A percentile compares a stretch with the other conserved stretches of the same genome.
These are phyloP conservation scores for Bergia sp. DNA, from an alignment of 92 coral and sea anemone species.

Conservation along the genomic window DNA sequence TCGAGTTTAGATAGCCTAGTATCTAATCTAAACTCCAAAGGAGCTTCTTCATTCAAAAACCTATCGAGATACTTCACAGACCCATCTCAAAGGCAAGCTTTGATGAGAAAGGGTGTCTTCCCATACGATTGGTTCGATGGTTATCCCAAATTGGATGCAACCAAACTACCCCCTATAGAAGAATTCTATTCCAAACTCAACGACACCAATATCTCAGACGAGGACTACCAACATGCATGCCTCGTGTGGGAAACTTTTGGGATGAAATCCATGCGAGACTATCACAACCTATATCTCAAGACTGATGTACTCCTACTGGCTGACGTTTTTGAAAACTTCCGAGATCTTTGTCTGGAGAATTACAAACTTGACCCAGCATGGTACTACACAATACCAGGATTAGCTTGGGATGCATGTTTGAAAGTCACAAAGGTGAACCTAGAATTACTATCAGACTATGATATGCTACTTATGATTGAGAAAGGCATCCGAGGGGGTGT, in stretches of 20 bases:
- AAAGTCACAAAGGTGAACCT: slow-evolving; percentile 15
- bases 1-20: slow-evolving; percentile 50
- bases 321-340: slow-evolving; percentile 60
- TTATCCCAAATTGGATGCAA: background rate
- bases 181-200: slow-evolving; percentile 35
- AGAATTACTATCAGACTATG: too few species aligned
- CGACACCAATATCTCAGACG: slow-evolving; percentile 25
- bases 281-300: slow-evolving; percentile 59
- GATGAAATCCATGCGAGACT: slow-evolving; percentile 51
- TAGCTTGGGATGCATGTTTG: slow-evolving; percentile 62
- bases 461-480: too few species aligned
- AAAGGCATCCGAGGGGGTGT: too few species aligned
- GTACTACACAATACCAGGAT: slow-evolving; percentile 56
- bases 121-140: slow-evolving; percentile 35
- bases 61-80: too few species aligned
- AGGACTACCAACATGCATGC: slow-evolving; percentile 50
- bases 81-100: too few species aligned
- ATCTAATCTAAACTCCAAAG: slow-evolving; percentile 20
- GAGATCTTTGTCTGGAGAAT: slow-evolving; percentile 41
- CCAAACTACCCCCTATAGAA: slow-evolving; percentile 37
- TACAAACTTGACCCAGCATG: slow-evolving; percentile 54
- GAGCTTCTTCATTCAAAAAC: too few species aligned
- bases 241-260: slow-evolving; percentile 53
- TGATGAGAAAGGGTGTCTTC: slow-evolving; percentile 1
- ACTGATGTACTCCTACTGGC: slow-evolving; percentile 36